These are phyloP conservation scores for Hypolimnas misippus DNA, from an alignment of 2,888 invertebrate species.

Conservation along the genomic window DNA sequence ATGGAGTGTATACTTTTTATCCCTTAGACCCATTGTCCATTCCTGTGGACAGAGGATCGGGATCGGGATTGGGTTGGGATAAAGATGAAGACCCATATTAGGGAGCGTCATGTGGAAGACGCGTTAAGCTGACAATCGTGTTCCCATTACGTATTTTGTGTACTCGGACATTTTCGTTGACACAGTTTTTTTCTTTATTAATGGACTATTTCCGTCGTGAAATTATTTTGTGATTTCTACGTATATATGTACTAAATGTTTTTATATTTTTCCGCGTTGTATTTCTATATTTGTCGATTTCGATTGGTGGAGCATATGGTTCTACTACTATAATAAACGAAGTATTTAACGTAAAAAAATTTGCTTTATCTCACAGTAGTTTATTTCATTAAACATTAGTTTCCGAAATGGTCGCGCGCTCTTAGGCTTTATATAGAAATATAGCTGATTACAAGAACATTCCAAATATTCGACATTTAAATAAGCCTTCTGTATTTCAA, in stretches of 20 bases:
- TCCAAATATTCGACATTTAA: slow-evolving; percentile 1
- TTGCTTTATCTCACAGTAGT: no score
- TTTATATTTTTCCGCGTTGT: background rate
- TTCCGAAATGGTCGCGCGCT: no score
- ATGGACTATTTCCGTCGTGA: no score
- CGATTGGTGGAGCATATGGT: no score
- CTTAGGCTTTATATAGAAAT: no score
- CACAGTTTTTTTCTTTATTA: background rate
- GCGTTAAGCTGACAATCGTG: slow-evolving; percentile 36
- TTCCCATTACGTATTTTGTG: slow-evolving; percentile 27
- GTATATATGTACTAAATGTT: background rate
- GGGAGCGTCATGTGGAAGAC: slow-evolving; percentile 26
- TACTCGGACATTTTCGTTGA: slow-evolving; percentile 7
- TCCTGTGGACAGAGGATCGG: slow-evolving; percentile 20
- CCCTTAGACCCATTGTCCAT: slow-evolving; percentile 25
- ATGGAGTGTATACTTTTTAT: slow-evolving; percentile 27
- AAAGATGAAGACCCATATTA: slow-evolving; percentile 25
- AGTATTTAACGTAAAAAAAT: no score
- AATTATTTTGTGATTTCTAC: background rate
- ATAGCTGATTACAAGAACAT: no score
- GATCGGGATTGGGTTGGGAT: slow-evolving; percentile 16
- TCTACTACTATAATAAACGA: no score
- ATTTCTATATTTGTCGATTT: no score
- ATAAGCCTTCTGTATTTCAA: slow-evolving; percentile 5
- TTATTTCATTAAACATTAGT: no score